phyloP scores from a whole-genome alignment of 2,888 invertebrate species.

The Augochlorella aurata region DNA sequence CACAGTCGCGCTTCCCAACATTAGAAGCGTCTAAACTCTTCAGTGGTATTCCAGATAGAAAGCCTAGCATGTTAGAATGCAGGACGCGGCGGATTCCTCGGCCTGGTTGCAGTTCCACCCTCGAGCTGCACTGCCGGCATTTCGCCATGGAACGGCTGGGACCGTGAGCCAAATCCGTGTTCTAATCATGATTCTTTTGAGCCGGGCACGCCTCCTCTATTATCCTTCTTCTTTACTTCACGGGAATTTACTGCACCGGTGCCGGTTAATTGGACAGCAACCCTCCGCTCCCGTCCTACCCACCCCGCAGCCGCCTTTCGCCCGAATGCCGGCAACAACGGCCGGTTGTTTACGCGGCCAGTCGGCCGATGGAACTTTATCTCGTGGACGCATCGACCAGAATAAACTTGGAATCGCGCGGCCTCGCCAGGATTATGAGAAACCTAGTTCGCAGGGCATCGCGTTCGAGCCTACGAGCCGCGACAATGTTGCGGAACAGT shows the following conservation, averaged over 20 bases:
- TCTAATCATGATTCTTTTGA: slow-evolving; percentile 64
- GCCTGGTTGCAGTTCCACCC: slow-evolving; percentile 39
- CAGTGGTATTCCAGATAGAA: slow-evolving; percentile 36
- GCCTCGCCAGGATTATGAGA: background rate
- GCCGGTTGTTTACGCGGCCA: background rate
- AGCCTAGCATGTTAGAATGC: slow-evolving; percentile 59
- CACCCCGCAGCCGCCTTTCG: slow-evolving; percentile 8
- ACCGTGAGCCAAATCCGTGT: slow-evolving; percentile 49
- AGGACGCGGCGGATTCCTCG: slow-evolving; percentile 52
- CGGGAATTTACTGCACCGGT: slow-evolving; percentile 34
- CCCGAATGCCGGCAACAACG: slow-evolving; percentile 12
- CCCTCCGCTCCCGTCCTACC: slow-evolving; percentile 35
- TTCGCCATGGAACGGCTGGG: slow-evolving; percentile 48
- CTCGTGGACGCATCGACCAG: background rate
- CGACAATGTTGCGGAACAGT: no score
- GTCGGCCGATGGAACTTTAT: slow-evolving; percentile 12
- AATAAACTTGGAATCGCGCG: background rate
- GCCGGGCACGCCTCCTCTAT: slow-evolving; percentile 36
- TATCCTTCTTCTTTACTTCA: slow-evolving; percentile 14
- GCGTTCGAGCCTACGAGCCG: background rate
- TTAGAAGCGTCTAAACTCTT: background rate
- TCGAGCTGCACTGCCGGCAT: slow-evolving; percentile 44
- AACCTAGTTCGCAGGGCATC: background rate
- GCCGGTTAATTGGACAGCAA: slow-evolving; percentile 51
- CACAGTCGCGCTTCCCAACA: no score